Evolutionary conservation across 2,113 vertebrate genomes (phyloP), one percentile per base, ranked within the genome.

Genomic region (Datnioides undecimradiatus): DNA sequence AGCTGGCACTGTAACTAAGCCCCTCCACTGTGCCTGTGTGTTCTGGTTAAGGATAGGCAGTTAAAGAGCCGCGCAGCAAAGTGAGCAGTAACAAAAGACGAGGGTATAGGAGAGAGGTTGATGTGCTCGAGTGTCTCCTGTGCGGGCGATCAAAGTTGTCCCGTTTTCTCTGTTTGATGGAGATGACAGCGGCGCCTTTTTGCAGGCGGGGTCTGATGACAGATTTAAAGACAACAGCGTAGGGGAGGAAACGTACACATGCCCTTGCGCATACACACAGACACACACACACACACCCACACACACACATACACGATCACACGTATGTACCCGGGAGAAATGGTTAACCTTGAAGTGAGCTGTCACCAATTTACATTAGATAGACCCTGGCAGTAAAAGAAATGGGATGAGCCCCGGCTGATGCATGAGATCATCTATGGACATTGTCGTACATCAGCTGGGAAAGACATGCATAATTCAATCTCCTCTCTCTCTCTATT

Each of bases 271-370:
- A n/a, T 33, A 62, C 10, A 21, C 23, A 46, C 40, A 62, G 49
- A 43, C 60, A 2, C 33, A 73, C 41, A 76, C 64, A 59, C 54
- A 12, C n/a, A 8, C 9, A 46, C 40, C 62, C 54, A 43, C 60
- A 2, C 33, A 73, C 41, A 76, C 64, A 59, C 54, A 12, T 19
- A 8, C 9, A 4, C 60, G 62, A 59, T 57, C 25, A 60, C 63
- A 8, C 29, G 25, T 41, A 10, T 49, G 67, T 67, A 71, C 54
- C 31, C 7, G 3, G 40, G 41, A 59, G 72, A 64, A 57, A 62
- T 64, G 72, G 73, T 89, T 92, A 83, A 93, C 90, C 90, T 90
- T 89, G 84, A 89, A 80, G 76, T 78, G 60, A 33, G 77, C 79
- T 33, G 62, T 87, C 81, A 69, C 84, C 73, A 57, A 63, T 88